Base-by-base conservation (phyloP, 2,888 invertebrate species). In the Metellina segmentata region DNA sequence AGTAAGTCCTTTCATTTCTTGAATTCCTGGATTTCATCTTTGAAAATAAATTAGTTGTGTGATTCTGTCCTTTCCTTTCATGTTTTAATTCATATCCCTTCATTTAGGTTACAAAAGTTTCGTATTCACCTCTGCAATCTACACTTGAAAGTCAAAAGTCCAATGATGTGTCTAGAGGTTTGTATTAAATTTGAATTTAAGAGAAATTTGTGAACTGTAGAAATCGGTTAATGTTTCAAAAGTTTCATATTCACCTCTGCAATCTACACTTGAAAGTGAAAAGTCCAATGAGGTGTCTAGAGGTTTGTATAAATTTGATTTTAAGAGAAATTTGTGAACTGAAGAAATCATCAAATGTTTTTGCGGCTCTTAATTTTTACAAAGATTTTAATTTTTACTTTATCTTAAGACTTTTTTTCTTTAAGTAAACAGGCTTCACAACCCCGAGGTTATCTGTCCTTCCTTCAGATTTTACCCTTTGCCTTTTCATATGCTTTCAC, bases 1-100 rank as follows among this genome's bases (percentile, higher is more conserved):
- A 94, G 95, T 96, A 0, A 96, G 49, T 86, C 19, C 19, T 49
- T 0, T 75, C 7, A 16, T 20, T 51, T 74, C 16, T 61, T 2
- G 4, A 34, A 34, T 34, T 69, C 0, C 11, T 13, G 16, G 5
- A 1, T 69, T 69, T 69, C 1, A 69, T 69, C 69, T 69, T 69
- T 13, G 16, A 69, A 69, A 69, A 69, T 69, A 5, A 11, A 69
- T 69, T 69, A 69, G 1, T 69, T 69, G 69, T 69, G 5, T 69
- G 16, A 1, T 1, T 69, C 1, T 69, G 11, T 69, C 11, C 8
- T 61, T 69, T 69, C 11, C 69, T 69, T 16, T 69, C 1, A 5
- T 69, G 5, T 72, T 72, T 4, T 34, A 34, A 34, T 34, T 34
- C 34, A 34, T 34, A 34, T 34, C 34, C 34, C 34, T 34, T 34